These are phyloP conservation scores for Nephrotoma flavescens DNA, from an alignment of 2,888 invertebrate species.

Conservation along the genomic window DNA sequence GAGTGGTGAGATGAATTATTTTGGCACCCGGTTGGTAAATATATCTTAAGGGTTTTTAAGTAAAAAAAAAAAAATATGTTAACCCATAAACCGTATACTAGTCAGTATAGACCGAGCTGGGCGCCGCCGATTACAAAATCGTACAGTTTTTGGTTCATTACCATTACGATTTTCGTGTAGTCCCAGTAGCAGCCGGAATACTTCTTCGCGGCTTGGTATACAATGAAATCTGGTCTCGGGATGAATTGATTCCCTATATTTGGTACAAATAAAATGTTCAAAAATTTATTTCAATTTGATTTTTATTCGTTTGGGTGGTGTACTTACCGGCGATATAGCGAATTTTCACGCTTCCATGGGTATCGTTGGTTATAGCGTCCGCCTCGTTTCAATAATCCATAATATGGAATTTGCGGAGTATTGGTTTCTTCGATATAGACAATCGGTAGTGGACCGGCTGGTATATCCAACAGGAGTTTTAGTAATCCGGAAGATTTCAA, in stretches of 20 bases:
- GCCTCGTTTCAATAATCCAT: slow-evolving; percentile 33
- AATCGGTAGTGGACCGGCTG: slow-evolving; percentile 25
- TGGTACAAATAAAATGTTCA: not conserved
- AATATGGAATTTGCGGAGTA: not conserved
- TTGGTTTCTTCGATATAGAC: slow-evolving; percentile 26
- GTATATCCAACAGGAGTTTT: slow-evolving; percentile 30
- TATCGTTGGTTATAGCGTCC: slow-evolving; percentile 41
- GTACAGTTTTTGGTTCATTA: slow-evolving; percentile 36
- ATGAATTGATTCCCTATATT: slow-evolving; percentile 14
- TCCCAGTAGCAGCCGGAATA: slow-evolving; percentile 42
- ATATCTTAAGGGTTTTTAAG: not conserved
- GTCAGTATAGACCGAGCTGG: slow-evolving; percentile 44
- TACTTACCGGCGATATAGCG: slow-evolving; percentile 28
- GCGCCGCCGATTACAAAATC: slow-evolving; percentile 46
- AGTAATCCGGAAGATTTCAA: slow-evolving; percentile 29
- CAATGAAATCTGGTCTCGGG: slow-evolving; percentile 42
- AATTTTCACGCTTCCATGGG: slow-evolving; percentile 46
- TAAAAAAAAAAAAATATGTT: slow-evolving; percentile 14
- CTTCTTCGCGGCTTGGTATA: slow-evolving; percentile 45
- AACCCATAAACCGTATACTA: slow-evolving; percentile 46
- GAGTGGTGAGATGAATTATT: not conserved
- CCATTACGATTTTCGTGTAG: slow-evolving; percentile 45
- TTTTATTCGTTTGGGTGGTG: slow-evolving; percentile 4
- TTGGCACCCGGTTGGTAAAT: not conserved
- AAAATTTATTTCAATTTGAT: not conserved